A percentile compares a stretch with the other conserved stretches of the same genome.
Evolutionary conservation across 2,113 vertebrate genomes (phyloP).

Genomic region (Peucedramus taeniatus): DNA sequence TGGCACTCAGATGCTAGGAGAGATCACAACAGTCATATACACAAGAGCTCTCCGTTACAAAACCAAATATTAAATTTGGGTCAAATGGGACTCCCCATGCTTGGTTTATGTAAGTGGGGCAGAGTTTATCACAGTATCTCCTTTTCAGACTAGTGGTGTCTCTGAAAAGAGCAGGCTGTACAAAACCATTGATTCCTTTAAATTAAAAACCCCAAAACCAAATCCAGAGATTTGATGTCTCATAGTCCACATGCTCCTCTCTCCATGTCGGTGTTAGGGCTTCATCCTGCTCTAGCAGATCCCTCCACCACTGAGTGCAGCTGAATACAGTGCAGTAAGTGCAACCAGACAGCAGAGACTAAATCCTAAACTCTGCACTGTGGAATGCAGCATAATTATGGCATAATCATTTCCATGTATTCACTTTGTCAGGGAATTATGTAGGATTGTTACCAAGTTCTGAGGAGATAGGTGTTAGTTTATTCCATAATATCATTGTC

Average conservation of each 20-base stretch:
- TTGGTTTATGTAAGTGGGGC: not conserved
- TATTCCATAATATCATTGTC: not conserved
- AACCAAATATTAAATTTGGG: not conserved
- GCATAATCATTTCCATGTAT: not conserved
- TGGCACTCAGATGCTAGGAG: not conserved
- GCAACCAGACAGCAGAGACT: not conserved
- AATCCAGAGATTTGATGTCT: not conserved
- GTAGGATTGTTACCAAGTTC: not conserved
- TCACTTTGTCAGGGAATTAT: not conserved
- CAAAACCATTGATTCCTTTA: not conserved
- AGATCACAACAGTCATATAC: not conserved
- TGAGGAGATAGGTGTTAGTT: not conserved
- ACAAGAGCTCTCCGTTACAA: not conserved
- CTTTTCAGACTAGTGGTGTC: not conserved
- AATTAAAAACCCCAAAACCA: not conserved
- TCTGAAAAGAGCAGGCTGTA: not conserved
- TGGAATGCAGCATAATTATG: not conserved
- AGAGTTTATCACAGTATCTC: not conserved
- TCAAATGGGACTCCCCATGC: not conserved
- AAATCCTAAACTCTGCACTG: not conserved
- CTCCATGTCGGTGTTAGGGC: not conserved
- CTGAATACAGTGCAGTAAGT: not conserved
- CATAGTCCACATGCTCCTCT: accelerated
- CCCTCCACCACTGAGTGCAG: not conserved
- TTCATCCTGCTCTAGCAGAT: not conserved